Conservation (phyloP, 2,797 vertebrate genomes). For the Valencia hispanica region DNA sequence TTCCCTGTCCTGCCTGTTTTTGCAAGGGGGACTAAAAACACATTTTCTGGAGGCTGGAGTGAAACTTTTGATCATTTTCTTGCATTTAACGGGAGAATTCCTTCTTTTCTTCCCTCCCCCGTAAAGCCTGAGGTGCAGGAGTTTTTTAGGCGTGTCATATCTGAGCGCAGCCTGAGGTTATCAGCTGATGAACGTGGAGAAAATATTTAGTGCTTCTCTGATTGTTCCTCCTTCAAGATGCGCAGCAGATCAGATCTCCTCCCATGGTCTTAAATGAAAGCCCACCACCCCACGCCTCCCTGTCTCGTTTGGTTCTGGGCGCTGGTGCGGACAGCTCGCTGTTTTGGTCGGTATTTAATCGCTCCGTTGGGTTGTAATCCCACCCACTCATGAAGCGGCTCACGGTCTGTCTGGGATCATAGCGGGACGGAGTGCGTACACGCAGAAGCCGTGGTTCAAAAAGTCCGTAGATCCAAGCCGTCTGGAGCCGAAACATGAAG, state of each 20-base stretch:
- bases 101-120: background rate
- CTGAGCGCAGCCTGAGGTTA: background rate
- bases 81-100: background rate
- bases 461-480: constrained; percentile 36
- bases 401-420: constrained; percentile 46
- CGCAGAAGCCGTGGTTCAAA: constrained; percentile 22
- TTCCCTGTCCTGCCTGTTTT: too few relatives aligned
- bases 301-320: background rate
- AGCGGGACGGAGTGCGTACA: constrained; percentile 51
- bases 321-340: background rate
- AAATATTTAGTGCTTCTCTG: background rate
- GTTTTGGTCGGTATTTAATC: background rate
- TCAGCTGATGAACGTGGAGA: background rate
- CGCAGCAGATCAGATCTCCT: background rate
- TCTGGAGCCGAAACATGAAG: constrained; percentile 82
- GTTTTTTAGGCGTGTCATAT: background rate
- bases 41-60: background rate
- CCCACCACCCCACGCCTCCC: background rate
- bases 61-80: background rate
- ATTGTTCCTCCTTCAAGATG: background rate
- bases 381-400: constrained; percentile 60
- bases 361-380: constrained; percentile 52
- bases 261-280: background rate
- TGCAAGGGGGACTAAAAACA: background rate
- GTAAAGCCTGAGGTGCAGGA: background rate